Base-by-base conservation (phyloP, 92 coral and sea anemone species). In the Palythoa heliodiscus region DNA sequence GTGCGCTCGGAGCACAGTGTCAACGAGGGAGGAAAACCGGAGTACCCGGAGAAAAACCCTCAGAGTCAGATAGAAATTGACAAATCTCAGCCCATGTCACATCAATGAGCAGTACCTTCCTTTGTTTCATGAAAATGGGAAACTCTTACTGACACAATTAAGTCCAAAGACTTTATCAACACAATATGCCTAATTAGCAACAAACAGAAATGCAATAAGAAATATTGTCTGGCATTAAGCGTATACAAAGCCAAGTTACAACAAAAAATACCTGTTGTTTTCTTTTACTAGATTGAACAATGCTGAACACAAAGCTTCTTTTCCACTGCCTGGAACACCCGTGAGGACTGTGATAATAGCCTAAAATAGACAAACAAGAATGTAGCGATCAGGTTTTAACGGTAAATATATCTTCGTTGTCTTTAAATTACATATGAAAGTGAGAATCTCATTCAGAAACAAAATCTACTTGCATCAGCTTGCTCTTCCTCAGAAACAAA, bases 271-370 rank as follows among this genome's bases (percentile, higher is more conserved):
- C 98, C 89, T 92, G 98, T 93, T 94, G 77, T 92, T 87, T 66
- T 94, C 98, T 61, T 92, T 94, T 61, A 95, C 95, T 73, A 94
- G 70, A 23, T 90, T 89, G 52, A 90, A 84, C 53, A 94, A 84
- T 61, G 98, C 86, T 43, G 84, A 75, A 76, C 98, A 94, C 60
- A 94, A 87, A 24, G 90, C 73, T 23, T 94, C 92, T 70, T 94
- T 94, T 24, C 95, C 92, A 71, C 98, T 92, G 4, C 90, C 95
- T 50, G 98, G 98, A 20, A 90, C 87, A 68, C 98, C 98, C 72
- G 98, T 94, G 4, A 94, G 81, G 15, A 94, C 89, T 14, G 98
- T 94, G 66, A 92, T 70, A 52, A 88, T 53, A 47, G 89, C 82
- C 98, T 94, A 24, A 7, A 43, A 63, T 20, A 70, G 14, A 43